Evolutionary conservation across 2,797 vertebrate species (phyloP), one percentile per base, ranked within the genome.

Genomic region (Sebastes jordani): DNA sequence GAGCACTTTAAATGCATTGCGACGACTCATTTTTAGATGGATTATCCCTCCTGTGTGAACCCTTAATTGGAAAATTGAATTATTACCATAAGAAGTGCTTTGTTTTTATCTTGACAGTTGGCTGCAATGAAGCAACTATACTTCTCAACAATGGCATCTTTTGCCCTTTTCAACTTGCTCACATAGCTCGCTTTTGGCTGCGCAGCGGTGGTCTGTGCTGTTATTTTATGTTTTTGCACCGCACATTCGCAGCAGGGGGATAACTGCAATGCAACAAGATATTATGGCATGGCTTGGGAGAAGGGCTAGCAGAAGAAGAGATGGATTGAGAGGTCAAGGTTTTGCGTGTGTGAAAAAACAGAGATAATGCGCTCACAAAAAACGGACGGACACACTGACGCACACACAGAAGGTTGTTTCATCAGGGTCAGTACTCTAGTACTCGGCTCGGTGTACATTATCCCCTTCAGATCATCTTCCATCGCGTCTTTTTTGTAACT

Each of bases 391-490:
- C 60, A 54, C 13, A 38, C 61, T 3, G 46, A 71, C 16, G 36
- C 55, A 63, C 60, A 54, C 10, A 27, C 61, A n/a, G 46, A 71
- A 72, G 71, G 75, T 79, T 82, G 83, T 89, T 88, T 86, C 79
- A 85, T 84, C 66, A 69, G 72, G 89, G 90, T 92, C 89, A 90
- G 81, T 81, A 46, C 81, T 81, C 80, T 63, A n/a, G 55, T 77
- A 38, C 36, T 38, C 42, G 42, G 18, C 42, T 49, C 18, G 18
- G 16, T 49, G 42, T 49, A 20, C 42, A 49, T 49, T 49, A 49
- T 49, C 42, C 16, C 42, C 18, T 8, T 20, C 7, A 20, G 42
- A 49, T 49, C 16, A 49, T 49, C 42, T 49, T 49, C 42, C 42
- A 7, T 8, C 2, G 18, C 3, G 42, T 18, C 42, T 49, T 49